Evolutionary conservation across 2,888 invertebrate genomes (phyloP).

Genomic region (Tenthredo scrophulariae): DNA sequence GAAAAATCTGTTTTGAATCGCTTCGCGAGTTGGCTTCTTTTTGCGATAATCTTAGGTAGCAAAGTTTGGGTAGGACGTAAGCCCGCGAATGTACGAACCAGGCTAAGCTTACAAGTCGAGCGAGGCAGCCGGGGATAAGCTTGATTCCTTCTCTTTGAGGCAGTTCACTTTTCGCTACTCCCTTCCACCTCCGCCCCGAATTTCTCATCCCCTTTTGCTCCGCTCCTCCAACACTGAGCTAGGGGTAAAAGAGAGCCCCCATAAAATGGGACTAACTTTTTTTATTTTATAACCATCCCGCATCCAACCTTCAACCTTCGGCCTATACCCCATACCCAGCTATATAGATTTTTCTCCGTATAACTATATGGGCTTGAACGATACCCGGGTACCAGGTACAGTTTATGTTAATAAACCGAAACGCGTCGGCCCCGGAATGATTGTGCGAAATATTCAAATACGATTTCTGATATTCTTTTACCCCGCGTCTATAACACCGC

Average conservation of each 20-base stretch:
- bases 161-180: conserved; percentile 31
- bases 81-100: conserved; percentile 66
- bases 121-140: conserved; percentile 36
- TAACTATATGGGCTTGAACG: conserved; percentile 8
- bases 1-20: conserved; percentile 26
- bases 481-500: too few relatives aligned
- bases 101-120: conserved; percentile 61
- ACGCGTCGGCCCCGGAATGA: neutral
- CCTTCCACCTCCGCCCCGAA: conserved; percentile 33
- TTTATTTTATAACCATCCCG: conserved; percentile 61
- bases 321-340: conserved; percentile 12
- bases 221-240: conserved; percentile 57
- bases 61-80: conserved; percentile 56
- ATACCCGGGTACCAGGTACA: conserved; percentile 21
- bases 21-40: neutral
- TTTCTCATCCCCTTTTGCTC: conserved; percentile 55
- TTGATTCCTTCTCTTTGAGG: conserved; percentile 46
- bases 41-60: conserved; percentile 8
- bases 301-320: conserved; percentile 52
- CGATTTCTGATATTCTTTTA: too few relatives aligned
- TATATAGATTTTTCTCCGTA: conserved; percentile 27
- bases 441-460: neutral
- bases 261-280: conserved; percentile 68
- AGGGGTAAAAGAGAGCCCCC: conserved; percentile 59
- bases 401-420: conserved; percentile 50